phyloP scores from a whole-genome alignment of 30 jellyfish, hydroid and myxozoan genomes.

The Aurelia aurita complex sp. Pacific region DNA sequence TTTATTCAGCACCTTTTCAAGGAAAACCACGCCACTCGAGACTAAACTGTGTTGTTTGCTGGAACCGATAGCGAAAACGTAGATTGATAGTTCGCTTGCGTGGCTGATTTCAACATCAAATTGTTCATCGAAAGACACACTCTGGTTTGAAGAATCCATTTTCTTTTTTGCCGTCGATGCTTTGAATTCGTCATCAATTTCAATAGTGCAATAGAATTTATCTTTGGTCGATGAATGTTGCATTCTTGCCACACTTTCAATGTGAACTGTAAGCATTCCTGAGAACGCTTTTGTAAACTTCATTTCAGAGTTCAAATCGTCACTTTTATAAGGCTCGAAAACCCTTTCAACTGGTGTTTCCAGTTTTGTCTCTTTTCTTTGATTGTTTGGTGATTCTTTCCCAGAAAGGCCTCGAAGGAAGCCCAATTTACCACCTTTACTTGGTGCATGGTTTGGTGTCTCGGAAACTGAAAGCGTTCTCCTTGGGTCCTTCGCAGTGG shows the following conservation, averaged over 20 bases:
- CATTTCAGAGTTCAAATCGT: slow-evolving; percentile 51
- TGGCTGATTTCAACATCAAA: slow-evolving; percentile 92
- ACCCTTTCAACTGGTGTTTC: slow-evolving; percentile 19
- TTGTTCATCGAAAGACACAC: slow-evolving; percentile 64
- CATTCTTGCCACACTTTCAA: slow-evolving; percentile 24
- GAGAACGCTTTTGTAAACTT: slow-evolving; percentile 70
- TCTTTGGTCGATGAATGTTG: slow-evolving; percentile 13
- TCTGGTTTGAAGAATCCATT: slow-evolving; percentile 20
- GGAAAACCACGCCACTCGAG: slow-evolving; percentile 48
- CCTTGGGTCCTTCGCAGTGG: not conserved
- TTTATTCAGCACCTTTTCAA: slow-evolving; percentile 51
- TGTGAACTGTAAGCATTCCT: slow-evolving; percentile 74
- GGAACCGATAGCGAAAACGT: slow-evolving; percentile 44
- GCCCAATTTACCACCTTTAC: slow-evolving; percentile 25
- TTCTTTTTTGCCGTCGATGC: slow-evolving; percentile 68
- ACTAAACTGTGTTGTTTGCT: slow-evolving; percentile 35
- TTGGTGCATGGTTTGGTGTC: slow-evolving; percentile 12
- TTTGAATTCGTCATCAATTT: slow-evolving; percentile 84
- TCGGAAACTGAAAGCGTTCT: slow-evolving; percentile 26
- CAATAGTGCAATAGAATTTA: slow-evolving; percentile 61
- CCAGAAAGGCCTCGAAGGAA: slow-evolving; percentile 4
- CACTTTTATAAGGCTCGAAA: slow-evolving; percentile 61
- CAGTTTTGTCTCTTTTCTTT: slow-evolving; percentile 1
- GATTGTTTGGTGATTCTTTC: slow-evolving; percentile 7
- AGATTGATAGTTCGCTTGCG: slow-evolving; percentile 70